A percentile compares a stretch with the other conserved stretches of the same genome.
Conservation (phyloP, 2,113 vertebrate species). For the Halichoeres trimaculatus region DNA sequence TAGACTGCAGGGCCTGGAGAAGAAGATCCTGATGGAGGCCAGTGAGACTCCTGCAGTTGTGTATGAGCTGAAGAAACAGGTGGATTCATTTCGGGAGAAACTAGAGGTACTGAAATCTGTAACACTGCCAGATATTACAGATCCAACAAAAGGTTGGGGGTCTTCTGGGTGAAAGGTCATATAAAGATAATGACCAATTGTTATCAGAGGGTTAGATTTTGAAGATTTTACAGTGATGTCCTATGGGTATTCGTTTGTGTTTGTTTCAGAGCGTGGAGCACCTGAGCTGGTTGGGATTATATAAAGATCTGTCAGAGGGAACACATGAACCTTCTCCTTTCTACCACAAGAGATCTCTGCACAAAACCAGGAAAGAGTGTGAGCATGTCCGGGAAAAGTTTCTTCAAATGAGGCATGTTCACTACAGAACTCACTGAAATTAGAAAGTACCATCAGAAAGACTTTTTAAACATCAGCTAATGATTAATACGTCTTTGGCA, state of each 20-base stretch:
- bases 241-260: background rate
- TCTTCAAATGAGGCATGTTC: slow-evolving; percentile 82
- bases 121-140: too few relatives aligned
- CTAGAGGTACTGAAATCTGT: slow-evolving; percentile 74
- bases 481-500: slow-evolving; percentile 37
- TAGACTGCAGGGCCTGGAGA: slow-evolving; percentile 84
- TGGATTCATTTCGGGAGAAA: slow-evolving; percentile 85
- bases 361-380: slow-evolving; percentile 82
- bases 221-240: too few relatives aligned
- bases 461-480: background rate
- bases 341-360: slow-evolving; percentile 82
- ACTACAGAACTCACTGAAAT: background rate
- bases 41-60: slow-evolving; percentile 79
- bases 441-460: too few relatives aligned
- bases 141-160: too few relatives aligned
- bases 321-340: slow-evolving; percentile 83
- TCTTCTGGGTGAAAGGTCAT: too few relatives aligned
- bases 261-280: slow-evolving; percentile 82
- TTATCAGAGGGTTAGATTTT: too few relatives aligned
- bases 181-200: too few relatives aligned
- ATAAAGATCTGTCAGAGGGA: slow-evolving; percentile 82
- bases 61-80: slow-evolving; percentile 84
- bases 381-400: slow-evolving; percentile 82
- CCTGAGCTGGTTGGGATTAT: slow-evolving; percentile 86
- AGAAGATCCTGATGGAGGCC: slow-evolving; percentile 78